These are phyloP conservation scores for Zaprionus vittiger DNA, from an alignment of 1,140 invertebrate genomes.

Conservation along the genomic window DNA sequence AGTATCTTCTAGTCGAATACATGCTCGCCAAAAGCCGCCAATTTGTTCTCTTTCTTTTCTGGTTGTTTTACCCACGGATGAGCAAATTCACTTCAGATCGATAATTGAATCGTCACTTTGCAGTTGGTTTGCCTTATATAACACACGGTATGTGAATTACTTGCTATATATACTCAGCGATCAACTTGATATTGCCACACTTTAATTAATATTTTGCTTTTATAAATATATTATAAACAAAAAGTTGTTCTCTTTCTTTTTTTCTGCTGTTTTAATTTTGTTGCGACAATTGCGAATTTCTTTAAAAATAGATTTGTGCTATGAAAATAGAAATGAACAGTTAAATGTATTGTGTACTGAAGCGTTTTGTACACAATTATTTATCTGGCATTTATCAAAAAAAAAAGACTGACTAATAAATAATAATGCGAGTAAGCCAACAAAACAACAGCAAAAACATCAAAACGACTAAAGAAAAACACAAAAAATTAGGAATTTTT, in stretches of 20 bases:
- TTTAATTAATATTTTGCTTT: neutral
- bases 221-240: neutral
- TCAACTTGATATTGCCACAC: neutral
- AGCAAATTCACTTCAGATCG: constrained; percentile 39
- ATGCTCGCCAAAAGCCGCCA: neutral
- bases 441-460: neutral
- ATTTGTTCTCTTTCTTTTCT: neutral
- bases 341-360: constrained; percentile 20
- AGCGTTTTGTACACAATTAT: constrained; percentile 20
- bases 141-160: constrained; percentile 10
- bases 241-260: neutral
- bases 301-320: constrained; percentile 23
- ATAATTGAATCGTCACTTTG: constrained; percentile 41
- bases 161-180: neutral
- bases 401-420: constrained; percentile 35
- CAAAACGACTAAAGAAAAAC: neutral
- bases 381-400: constrained; percentile 31
- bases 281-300: constrained; percentile 5
- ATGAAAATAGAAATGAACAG: constrained; percentile 43
- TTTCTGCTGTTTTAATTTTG: neutral
- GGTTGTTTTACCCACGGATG: constrained; percentile 17
- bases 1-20: neutral
- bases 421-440: constrained; percentile 13
- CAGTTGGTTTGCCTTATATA: constrained; percentile 1
- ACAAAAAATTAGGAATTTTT: neutral